A percentile compares a stretch with the other conserved stretches of the same genome.
These are phyloP conservation scores for Vollenhovia emeryi DNA, from an alignment of 1,140 invertebrate genomes.

Conservation along the genomic window DNA sequence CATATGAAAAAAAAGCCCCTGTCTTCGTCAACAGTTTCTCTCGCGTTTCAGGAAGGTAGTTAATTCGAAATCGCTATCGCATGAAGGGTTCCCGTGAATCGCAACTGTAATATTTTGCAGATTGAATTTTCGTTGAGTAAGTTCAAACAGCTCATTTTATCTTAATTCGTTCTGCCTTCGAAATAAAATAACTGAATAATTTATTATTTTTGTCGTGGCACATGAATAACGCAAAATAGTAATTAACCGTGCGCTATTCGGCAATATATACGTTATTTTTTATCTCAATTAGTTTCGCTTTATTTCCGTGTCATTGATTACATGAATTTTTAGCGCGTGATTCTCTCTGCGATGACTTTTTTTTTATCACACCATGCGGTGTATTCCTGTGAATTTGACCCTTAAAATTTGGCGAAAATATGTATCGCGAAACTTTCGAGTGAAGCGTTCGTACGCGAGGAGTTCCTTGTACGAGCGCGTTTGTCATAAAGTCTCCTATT, in stretches of 20 bases:
- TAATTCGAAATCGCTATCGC: slow-evolving; percentile 37
- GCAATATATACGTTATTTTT: background rate
- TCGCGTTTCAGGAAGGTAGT: slow-evolving; percentile 27
- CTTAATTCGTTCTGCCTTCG: slow-evolving; percentile 12
- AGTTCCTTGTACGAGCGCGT: slow-evolving; percentile 5
- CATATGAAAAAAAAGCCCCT: slow-evolving; percentile 1
- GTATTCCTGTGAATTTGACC: background rate
- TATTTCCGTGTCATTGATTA: background rate
- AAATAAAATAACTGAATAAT: slow-evolving; percentile 8
- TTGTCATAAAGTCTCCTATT: slow-evolving; percentile 51
- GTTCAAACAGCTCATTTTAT: background rate
- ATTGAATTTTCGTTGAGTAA: slow-evolving; percentile 36
- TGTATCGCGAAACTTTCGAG: background rate
- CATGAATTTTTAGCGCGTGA: background rate
- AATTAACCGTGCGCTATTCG: background rate
- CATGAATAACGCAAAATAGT: background rate
- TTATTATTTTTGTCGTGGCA: background rate
- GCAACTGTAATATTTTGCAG: background rate
- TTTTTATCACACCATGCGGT: background rate
- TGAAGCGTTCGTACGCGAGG: background rate
- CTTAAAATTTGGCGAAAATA: slow-evolving; percentile 5
- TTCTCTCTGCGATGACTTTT: background rate
- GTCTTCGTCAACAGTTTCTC: slow-evolving; percentile 28
- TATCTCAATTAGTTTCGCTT: too few relatives aligned
- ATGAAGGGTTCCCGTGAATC: slow-evolving; percentile 6